Conservation (phyloP, 1,140 invertebrate species). For the Lethocerus indicus region DNA sequence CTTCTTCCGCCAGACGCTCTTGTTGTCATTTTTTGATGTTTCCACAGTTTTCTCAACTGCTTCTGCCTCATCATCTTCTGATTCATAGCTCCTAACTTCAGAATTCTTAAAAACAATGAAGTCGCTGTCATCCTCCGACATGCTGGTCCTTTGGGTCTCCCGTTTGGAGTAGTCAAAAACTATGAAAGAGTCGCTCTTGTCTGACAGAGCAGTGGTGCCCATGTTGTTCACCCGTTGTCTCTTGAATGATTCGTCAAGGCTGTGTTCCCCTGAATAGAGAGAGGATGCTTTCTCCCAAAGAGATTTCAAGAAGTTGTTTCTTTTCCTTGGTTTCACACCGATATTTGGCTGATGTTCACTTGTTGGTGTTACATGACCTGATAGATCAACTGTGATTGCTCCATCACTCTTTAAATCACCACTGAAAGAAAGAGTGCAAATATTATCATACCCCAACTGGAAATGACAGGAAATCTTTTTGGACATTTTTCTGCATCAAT, state of each 20-base stretch:
- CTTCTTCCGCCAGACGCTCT: no score
- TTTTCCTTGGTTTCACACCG: background rate
- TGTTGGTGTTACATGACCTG: constrained; percentile 12
- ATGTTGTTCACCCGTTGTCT: background rate
- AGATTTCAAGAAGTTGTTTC: constrained; percentile 9
- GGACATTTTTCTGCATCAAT: no score
- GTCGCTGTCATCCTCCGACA: background rate
- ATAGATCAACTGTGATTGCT: constrained; percentile 12
- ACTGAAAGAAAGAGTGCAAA: constrained; percentile 2
- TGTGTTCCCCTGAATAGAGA: background rate
- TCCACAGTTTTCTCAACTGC: background rate
- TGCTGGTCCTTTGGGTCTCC: background rate
- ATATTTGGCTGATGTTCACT: constrained; percentile 5
- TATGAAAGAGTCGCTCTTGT: constrained; percentile 14
- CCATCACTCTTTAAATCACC: background rate
- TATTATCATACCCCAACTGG: no score
- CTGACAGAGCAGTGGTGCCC: background rate
- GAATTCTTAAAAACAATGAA: background rate
- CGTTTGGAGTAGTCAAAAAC: constrained; percentile 23
- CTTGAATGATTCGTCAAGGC: background rate
- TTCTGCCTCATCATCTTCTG: background rate
- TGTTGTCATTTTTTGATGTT: background rate
- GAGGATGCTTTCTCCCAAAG: constrained; percentile 12
- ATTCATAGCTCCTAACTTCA: background rate
- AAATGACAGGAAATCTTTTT: no score